phyloP scores from a whole-genome alignment of 2,113 vertebrate species.

The Conger conger region DNA sequence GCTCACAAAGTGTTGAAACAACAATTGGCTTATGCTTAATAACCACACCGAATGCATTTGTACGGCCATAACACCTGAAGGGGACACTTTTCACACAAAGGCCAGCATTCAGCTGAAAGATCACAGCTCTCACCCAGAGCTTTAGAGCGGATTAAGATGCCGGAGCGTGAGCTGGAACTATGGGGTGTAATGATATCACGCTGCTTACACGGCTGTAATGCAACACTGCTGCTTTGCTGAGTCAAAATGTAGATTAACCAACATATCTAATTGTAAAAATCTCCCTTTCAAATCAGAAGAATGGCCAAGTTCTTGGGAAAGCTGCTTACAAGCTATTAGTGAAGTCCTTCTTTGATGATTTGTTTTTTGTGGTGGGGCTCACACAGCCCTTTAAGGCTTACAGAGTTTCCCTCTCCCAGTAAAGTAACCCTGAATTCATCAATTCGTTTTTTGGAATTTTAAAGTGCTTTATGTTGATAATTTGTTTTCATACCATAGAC shows the following conservation, averaged over 20 bases:
- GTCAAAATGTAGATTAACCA: background rate
- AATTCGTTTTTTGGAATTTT: background rate
- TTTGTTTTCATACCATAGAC: background rate
- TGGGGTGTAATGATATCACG: constrained; percentile 16
- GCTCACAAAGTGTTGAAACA: background rate
- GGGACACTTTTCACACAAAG: constrained; percentile 22
- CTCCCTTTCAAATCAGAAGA: background rate
- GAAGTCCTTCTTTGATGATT: background rate
- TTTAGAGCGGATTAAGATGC: constrained; percentile 18
- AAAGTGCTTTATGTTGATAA: background rate
- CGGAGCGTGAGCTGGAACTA: constrained; percentile 6
- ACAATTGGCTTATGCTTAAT: constrained; percentile 12
- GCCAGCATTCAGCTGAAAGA: constrained; percentile 17
- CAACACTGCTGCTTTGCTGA: background rate
- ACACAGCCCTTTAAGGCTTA: too few species aligned
- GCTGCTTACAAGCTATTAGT: background rate
- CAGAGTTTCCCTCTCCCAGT: too few species aligned
- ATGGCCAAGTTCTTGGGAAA: background rate
- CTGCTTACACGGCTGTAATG: background rate
- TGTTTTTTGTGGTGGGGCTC: too few species aligned
- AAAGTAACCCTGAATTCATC: background rate
- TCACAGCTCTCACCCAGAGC: constrained; percentile 8
- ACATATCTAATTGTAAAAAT: background rate
- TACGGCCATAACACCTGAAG: background rate
- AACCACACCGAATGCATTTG: constrained; percentile 10